These are phyloP conservation scores for Pyrgilauda ruficollis DNA, from an alignment of 2,113 vertebrate genomes.

Conservation along the genomic window DNA sequence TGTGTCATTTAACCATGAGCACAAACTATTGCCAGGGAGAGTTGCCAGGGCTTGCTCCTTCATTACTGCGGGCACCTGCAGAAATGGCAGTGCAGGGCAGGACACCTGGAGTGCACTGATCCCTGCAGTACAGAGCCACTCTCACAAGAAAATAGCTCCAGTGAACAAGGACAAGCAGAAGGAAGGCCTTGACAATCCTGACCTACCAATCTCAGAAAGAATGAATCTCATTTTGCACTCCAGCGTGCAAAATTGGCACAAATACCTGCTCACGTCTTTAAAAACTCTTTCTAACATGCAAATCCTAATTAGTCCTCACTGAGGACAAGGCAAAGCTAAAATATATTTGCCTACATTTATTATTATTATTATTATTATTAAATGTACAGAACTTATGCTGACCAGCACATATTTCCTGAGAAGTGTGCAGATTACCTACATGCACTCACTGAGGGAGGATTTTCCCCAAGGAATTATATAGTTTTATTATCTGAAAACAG, in stretches of 20 bases:
- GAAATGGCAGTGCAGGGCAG: background rate
- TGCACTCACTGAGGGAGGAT: background rate
- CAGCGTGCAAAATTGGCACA: background rate
- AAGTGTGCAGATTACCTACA: background rate
- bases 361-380: background rate
- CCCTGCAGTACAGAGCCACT: background rate
- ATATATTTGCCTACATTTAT: background rate
- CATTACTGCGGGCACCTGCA: background rate
- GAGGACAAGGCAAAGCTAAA: background rate
- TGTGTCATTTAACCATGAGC: constrained; percentile 29
- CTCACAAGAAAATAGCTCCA: background rate
- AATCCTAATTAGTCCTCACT: background rate
- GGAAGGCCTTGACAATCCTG: background rate
- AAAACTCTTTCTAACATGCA: background rate
- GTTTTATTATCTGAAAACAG: background rate
- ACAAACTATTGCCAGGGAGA: background rate
- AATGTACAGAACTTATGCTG: background rate
- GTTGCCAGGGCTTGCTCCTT: background rate
- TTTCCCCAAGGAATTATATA: background rate
- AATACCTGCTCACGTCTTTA: fast-evolving
- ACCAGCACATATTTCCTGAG: background rate
- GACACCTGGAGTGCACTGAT: background rate
- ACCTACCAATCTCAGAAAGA: background rate
- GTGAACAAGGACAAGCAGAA: background rate
- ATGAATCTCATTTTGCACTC: background rate